phyloP scores from a whole-genome alignment of 2,113 vertebrate species.

The Pelecanoides urinatrix region DNA sequence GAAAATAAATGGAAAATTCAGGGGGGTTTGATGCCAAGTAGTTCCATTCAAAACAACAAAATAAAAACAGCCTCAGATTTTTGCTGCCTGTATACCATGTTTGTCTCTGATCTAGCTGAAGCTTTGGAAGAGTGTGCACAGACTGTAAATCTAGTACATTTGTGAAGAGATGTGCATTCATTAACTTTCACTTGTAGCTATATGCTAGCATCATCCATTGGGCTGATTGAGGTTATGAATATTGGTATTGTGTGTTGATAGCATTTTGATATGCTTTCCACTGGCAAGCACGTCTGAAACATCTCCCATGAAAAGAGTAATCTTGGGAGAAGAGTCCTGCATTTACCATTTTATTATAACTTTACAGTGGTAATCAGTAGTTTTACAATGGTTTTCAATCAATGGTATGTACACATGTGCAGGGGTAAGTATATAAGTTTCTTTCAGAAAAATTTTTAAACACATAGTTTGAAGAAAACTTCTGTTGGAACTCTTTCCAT shows the following conservation, averaged over 20 bases:
- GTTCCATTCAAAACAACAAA: neutral
- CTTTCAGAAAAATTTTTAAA: neutral
- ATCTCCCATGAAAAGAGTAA: fast-evolving
- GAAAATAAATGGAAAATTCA: neutral
- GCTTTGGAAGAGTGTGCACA: neutral
- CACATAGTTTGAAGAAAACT: neutral
- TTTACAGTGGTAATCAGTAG: neutral
- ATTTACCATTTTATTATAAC: neutral
- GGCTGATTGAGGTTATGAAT: neutral
- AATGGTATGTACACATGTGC: neutral
- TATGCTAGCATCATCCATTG: neutral
- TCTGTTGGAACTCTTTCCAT: neutral
- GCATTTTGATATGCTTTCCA: neutral
- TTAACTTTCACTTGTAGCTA: neutral
- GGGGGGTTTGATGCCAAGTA: neutral
- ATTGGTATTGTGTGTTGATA: neutral
- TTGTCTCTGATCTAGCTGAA: neutral
- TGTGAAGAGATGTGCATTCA: neutral
- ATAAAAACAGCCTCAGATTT: neutral
- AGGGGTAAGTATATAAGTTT: neutral
- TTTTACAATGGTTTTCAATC: neutral
- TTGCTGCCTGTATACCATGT: neutral
- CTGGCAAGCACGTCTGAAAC: neutral
- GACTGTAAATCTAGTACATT: neutral
- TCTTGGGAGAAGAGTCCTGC: neutral